Evolutionary conservation across 2,113 vertebrate genomes (phyloP).

Genomic region (Mobula hypostoma): DNA sequence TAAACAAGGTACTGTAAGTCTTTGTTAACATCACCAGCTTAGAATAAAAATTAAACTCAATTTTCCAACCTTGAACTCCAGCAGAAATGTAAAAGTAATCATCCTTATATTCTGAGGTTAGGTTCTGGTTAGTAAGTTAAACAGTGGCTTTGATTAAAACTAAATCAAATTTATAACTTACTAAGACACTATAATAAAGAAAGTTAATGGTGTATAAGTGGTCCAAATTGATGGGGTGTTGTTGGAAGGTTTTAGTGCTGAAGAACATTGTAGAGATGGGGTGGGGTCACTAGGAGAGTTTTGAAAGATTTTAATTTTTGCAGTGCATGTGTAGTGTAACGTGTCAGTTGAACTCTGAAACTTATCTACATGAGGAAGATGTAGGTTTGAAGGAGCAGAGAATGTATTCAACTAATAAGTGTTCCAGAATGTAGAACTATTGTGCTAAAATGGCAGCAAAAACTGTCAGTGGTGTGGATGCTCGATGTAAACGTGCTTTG

Average conservation of each 20-base stretch:
- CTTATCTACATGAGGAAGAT: not conserved
- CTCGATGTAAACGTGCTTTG: not conserved
- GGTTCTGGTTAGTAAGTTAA: not conserved
- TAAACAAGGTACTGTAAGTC: too few species aligned
- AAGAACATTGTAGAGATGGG: not conserved
- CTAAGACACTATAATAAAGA: not conserved
- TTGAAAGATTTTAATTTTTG: not conserved
- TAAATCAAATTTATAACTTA: not conserved
- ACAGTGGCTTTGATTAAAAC: not conserved
- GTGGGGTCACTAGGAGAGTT: not conserved
- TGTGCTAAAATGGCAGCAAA: not conserved
- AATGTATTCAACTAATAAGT: not conserved
- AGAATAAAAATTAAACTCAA: not conserved
- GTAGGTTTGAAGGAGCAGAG: not conserved
- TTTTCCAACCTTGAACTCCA: not conserved
- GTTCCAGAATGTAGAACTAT: not conserved
- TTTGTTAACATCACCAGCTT: not conserved
- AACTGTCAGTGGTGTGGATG: not conserved
- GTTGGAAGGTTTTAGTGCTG: not conserved
- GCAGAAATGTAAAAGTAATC: not conserved
- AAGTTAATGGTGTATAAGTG: not conserved
- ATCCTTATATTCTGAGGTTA: not conserved
- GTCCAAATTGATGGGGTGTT: not conserved
- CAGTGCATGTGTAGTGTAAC: not conserved
- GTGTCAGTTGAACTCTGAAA: not conserved